A percentile compares a stretch with the other conserved stretches of the same genome.
These are phyloP conservation scores for Drepana arcuata DNA, from an alignment of 1,140 invertebrate genomes.

Conservation along the genomic window DNA sequence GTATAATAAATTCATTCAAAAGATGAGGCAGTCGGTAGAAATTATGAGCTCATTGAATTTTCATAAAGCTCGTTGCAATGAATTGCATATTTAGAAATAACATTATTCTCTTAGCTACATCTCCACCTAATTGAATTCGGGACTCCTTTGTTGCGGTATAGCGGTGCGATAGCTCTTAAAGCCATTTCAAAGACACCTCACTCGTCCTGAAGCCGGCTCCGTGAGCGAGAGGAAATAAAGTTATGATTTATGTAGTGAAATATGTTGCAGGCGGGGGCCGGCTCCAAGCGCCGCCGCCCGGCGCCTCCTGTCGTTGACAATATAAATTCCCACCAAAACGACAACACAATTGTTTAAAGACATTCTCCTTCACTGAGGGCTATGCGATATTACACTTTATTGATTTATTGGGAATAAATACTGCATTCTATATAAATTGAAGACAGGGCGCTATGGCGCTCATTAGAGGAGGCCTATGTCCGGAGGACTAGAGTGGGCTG, in stretches of 20 bases:
- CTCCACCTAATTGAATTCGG: constrained; percentile 59
- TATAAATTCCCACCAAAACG: constrained; percentile 30
- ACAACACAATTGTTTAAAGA: constrained; percentile 25
- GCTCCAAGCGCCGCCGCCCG: constrained; percentile 11
- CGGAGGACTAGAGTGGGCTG: too few relatives aligned
- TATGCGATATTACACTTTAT: too few relatives aligned
- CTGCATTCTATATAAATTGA: too few relatives aligned
- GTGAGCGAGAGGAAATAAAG: constrained; percentile 65
- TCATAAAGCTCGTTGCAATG: constrained; percentile 11
- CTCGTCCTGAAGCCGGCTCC: constrained; percentile 22
- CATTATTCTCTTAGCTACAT: constrained; percentile 29
- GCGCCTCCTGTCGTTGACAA: constrained; percentile 29
- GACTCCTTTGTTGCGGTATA: constrained; percentile 48
- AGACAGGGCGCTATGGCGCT: too few relatives aligned
- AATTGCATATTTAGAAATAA: constrained; percentile 31
- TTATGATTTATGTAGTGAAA: constrained; percentile 68
- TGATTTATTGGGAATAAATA: too few relatives aligned
- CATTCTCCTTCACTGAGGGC: too few relatives aligned
- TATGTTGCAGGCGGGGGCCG: constrained; percentile 42
- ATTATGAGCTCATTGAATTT: too few relatives aligned
- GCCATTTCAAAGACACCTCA: constrained; percentile 59
- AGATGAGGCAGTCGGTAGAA: too few relatives aligned
- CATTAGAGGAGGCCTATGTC: too few relatives aligned
- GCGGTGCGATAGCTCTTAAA: constrained; percentile 43
- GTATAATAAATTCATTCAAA: too few relatives aligned